These are phyloP conservation scores for Cheirogaleus major DNA, from an alignment of 2,797 vertebrate genomes.

Conservation along the genomic window DNA sequence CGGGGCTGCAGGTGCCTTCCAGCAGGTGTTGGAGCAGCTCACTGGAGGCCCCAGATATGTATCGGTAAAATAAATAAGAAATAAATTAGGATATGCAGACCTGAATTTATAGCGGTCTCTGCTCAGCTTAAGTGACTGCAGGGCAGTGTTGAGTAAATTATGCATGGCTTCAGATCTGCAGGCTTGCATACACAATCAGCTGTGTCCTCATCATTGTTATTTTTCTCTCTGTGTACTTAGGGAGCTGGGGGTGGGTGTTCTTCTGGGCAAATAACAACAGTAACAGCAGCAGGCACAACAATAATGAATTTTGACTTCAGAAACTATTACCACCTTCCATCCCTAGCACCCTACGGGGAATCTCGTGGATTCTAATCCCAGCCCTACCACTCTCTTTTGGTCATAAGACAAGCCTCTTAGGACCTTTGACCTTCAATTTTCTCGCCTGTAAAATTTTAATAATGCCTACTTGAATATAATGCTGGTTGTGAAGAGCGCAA, in stretches of 20 bases:
- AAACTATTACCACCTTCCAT: neutral
- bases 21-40: conserved; percentile 19
- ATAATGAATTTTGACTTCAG: neutral
- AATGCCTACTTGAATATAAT: neutral
- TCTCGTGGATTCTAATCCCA: neutral
- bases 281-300: neutral
- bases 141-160: conserved; percentile 71
- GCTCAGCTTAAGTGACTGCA: conserved; percentile 63
- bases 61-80: conserved; percentile 76
- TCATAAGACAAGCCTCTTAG: neutral
- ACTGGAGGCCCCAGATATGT: conserved; percentile 8
- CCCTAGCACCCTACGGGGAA: neutral
- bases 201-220: conserved; percentile 32
- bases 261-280: conserved; percentile 16
- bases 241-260: neutral
- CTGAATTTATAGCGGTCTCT: conserved; percentile 60
- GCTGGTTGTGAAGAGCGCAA: neutral
- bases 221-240: conserved; percentile 1
- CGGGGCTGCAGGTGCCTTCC: neutral
- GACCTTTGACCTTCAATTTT: neutral
- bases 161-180: conserved; percentile 47
- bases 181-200: conserved; percentile 66
- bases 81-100: conserved; percentile 71
- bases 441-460: neutral
- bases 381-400: neutral